Evolutionary conservation across 2,113 vertebrate species (phyloP).

Genomic region (Willisornis vidua): DNA sequence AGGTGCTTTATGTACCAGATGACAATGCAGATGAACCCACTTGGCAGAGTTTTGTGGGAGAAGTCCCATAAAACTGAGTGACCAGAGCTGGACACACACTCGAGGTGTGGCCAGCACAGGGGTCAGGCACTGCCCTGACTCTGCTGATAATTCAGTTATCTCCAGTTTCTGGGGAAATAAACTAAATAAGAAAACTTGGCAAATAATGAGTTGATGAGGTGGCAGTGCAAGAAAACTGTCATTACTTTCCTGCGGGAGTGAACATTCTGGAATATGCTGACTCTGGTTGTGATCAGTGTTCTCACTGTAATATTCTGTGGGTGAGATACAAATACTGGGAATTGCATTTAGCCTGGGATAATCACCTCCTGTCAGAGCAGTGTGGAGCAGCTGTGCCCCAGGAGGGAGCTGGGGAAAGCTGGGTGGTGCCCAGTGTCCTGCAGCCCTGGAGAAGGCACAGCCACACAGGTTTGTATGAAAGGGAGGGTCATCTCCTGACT

Average conservation of each 20-base stretch:
- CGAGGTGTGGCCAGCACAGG: background rate
- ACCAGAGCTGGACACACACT: background rate
- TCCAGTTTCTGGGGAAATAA: too few species aligned
- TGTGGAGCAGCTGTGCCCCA: background rate
- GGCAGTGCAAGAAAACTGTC: background rate
- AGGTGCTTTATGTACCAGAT: too few species aligned
- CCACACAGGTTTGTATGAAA: background rate
- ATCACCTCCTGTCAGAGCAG: rapidly evolving
- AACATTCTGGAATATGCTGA: background rate
- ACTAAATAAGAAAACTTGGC: background rate
- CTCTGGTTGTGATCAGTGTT: background rate
- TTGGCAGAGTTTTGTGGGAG: too few species aligned
- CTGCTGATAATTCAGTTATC: background rate
- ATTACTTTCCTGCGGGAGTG: background rate
- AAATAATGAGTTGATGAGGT: background rate
- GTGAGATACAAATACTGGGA: rapidly evolving
- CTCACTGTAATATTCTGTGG: rapidly evolving
- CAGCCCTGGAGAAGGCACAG: background rate
- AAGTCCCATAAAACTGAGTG: background rate
- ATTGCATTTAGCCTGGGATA: background rate
- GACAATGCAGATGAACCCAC: too few species aligned
- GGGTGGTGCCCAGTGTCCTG: background rate
- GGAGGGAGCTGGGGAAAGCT: background rate
- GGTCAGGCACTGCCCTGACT: background rate
- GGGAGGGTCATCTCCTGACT: too few species aligned